phyloP scores from a whole-genome alignment of 2,113 vertebrate genomes.

The Helogale parvula region DNA sequence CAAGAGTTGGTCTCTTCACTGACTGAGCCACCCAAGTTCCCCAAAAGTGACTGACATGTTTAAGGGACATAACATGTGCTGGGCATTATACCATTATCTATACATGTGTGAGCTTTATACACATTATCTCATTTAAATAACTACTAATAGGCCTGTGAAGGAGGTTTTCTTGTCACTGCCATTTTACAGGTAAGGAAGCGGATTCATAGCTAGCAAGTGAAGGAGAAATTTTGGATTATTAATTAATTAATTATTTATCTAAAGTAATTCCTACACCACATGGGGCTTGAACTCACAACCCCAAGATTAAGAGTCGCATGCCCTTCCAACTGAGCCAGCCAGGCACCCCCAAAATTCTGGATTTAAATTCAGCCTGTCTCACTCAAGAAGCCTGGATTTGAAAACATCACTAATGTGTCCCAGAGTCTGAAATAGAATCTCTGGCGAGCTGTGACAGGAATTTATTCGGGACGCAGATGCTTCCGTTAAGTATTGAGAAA shows the following conservation, averaged over 20 bases:
- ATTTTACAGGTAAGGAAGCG: background rate
- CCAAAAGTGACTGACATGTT: background rate
- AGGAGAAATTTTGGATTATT: background rate
- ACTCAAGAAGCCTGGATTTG: background rate
- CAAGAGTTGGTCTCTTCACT: no score
- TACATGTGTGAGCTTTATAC: background rate
- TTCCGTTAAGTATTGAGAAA: constrained; percentile 7
- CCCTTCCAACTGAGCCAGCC: background rate
- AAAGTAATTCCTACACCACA: background rate
- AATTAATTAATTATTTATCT: background rate
- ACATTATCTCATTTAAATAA: background rate
- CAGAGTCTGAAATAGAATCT: background rate
- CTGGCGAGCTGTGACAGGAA: background rate
- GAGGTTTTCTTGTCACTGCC: background rate
- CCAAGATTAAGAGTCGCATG: background rate
- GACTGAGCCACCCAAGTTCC: no score
- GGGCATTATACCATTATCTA: background rate
- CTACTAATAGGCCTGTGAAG: background rate
- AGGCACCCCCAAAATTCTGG: background rate
- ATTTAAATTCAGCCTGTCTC: background rate
- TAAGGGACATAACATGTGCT: background rate
- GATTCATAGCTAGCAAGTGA: background rate
- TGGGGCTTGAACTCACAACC: background rate
- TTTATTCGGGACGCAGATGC: background rate
- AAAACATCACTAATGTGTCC: background rate